Base-by-base conservation (phyloP, 2,888 invertebrate genomes). In the Pseudanteris insignis region DNA sequence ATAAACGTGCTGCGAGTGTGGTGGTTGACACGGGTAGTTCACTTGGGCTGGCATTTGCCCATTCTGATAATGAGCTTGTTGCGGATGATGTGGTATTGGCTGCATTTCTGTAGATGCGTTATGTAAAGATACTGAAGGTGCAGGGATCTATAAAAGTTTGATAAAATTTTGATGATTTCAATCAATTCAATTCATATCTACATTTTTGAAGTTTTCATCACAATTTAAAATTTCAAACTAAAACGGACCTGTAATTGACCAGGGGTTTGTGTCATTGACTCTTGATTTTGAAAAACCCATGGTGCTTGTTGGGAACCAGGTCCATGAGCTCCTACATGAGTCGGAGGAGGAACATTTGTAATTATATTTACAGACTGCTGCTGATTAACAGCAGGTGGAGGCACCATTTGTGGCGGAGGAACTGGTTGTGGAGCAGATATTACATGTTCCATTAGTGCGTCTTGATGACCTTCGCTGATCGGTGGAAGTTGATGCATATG, bases 391-490 rank as follows among this genome's bases (percentile, higher is more conserved):
- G 68, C 69, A 10, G 79, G 79, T 0, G 79, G 79, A 10, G 79
- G 79, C 12, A 79, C 78, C 71, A 79, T 79, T 63, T 78, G 78
- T 1, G 79, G 79, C 1, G 79, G 78, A 38, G 79, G 79, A 18
- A 78, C 78, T n/a, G 78, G 78, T 54, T 78, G 78, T 1, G 77
- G 77, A 0, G 84, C 83, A 0, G 84, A 83, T 28, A 67, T 43
- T 30, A 83, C 84, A 67, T 83, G 83, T 32, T 86, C 81, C 0
- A 84, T 74, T 12, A 70, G 62, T 44, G 66, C 26, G 75, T 83
- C 66, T 78, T 80, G 67, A 77, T 75, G 70, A 82, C 84, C 12
- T 78, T 81, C 67, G 79, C 85, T 25, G 79, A 84, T 67, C 80
- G 82, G 1, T 80, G 84, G 74, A 30, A 84, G 74, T 30, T 71